Conservation (phyloP, 2,113 vertebrate genomes). For the Onychorhynchus coronatus region DNA sequence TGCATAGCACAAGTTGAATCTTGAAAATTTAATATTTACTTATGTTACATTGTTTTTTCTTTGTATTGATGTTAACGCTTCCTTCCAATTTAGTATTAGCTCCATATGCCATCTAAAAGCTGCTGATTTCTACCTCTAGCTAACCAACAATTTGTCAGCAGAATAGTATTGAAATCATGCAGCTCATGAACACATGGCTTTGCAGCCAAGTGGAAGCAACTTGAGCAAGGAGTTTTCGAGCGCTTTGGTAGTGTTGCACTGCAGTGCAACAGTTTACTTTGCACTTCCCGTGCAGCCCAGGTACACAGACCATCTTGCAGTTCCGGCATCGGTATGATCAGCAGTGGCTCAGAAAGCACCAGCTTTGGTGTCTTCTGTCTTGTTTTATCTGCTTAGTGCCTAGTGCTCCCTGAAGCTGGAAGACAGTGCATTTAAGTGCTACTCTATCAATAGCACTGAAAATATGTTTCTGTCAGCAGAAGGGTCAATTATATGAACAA, state of each 20-base stretch:
- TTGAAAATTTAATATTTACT: neutral
- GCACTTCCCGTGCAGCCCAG: neutral
- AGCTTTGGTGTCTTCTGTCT: neutral
- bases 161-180: neutral
- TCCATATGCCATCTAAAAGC: neutral
- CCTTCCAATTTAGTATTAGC: neutral
- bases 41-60: neutral
- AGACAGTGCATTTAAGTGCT: neutral
- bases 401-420: neutral
- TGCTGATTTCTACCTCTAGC: neutral
- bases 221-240: neutral
- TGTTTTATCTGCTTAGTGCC: neutral
- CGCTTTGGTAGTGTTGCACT: neutral
- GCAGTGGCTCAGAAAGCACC: neutral
- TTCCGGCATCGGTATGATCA: fast-evolving
- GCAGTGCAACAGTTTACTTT: neutral
- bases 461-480: neutral
- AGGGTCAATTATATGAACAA: neutral
- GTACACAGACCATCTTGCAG: neutral
- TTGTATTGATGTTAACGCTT: neutral
- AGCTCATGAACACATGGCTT: neutral
- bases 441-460: neutral
- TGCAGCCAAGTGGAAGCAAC: neutral
- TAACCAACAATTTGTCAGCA: neutral
- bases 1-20: neutral